Base-by-base conservation (phyloP, 2,797 vertebrate species). In the Takifugu ocellatus region DNA sequence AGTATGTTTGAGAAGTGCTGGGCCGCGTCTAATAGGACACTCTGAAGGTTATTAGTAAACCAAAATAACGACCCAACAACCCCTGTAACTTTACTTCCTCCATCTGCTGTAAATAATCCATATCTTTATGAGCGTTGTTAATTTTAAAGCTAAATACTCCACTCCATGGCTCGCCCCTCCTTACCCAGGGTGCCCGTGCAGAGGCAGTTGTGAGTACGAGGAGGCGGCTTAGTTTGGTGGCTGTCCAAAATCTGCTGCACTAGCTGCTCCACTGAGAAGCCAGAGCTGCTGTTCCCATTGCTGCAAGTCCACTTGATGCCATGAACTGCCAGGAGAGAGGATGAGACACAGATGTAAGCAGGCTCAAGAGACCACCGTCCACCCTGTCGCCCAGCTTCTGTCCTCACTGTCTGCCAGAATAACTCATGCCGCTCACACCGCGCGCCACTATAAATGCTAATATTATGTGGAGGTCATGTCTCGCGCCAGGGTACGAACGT, bases 291-390 rank as follows among this genome's bases (percentile, higher is more conserved):
- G 93, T 96, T 99, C 62, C 97, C 97, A 67, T 99, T 99, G 94
- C 96, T 99, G 94, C 97, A 99, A 71, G 97, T 98, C 97, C 97
- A 99, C 91, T 99, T 99, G 93, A 99, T 99, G 91, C 97, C 97
- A 86, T 99, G 97, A 95, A 99, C 97, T 99, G 92, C 54, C 77
- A 85, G 91, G 87, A 92, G 86, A 93, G 70, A 90, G 87, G 70
- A 84, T 85, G 88, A 87, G 85, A 87, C 84, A 91, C 82, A 91
- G 88, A 88, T 66, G 88, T 91, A 90, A 92, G 86, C 89, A 88
- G 86, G 88, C 72, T 79, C 75, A 84, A 82, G 87, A 82, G 87
- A 88, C 88, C 90, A 90, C 80, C 87, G 84, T 84, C 85, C 81
- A 81, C 83, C 78, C 44, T 83, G 84, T 79, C 81, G 83, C 78